Percentiles rank a stretch among this genome's conserved stretches.
phyloP scores from a whole-genome alignment of 2,113 vertebrate species.

The Morone chrysops region DNA sequence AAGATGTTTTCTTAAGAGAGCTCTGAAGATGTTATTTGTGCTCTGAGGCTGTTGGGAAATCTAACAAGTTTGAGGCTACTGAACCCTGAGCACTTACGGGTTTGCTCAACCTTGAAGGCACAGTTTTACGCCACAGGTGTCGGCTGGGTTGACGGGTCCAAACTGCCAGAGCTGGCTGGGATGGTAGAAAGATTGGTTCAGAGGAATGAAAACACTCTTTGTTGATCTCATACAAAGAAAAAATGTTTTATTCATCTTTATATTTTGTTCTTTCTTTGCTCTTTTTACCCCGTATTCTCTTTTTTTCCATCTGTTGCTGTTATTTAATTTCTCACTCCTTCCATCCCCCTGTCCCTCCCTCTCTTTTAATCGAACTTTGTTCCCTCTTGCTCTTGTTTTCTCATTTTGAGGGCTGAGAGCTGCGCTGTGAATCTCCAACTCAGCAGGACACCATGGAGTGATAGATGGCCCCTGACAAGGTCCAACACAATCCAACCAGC shows the following conservation, averaged over 20 bases:
- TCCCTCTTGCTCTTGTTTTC: slow-evolving; percentile 70
- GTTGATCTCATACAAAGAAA: slow-evolving; percentile 2
- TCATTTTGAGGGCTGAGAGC: slow-evolving; percentile 65
- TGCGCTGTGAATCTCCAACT: slow-evolving; percentile 68
- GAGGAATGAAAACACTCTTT: slow-evolving; percentile 14
- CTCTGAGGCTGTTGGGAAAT: slow-evolving; percentile 28
- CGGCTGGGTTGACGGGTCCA: not conserved
- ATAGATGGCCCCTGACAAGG: slow-evolving; percentile 83
- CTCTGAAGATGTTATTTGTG: slow-evolving; percentile 47
- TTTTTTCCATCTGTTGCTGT: slow-evolving; percentile 20
- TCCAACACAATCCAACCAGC: slow-evolving; percentile 77
- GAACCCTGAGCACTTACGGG: slow-evolving; percentile 34
- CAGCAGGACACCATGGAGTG: slow-evolving; percentile 78
- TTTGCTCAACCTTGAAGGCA: slow-evolving; percentile 44
- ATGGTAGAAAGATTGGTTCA: slow-evolving; percentile 18
- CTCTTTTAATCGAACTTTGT: slow-evolving; percentile 54
- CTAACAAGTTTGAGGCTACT: slow-evolving; percentile 52
- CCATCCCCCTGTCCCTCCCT: slow-evolving; percentile 31
- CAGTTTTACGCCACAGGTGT: slow-evolving; percentile 54
- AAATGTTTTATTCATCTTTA: slow-evolving; percentile 40
- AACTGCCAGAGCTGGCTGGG: slow-evolving; percentile 2
- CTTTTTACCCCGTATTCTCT: not conserved
- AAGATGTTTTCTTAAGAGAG: slow-evolving; percentile 42
- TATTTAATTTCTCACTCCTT: slow-evolving; percentile 42
- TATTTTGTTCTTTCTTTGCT: slow-evolving; percentile 22